These are phyloP conservation scores for Rhipidura dahli DNA, from an alignment of 2,113 vertebrate genomes.

Conservation along the genomic window DNA sequence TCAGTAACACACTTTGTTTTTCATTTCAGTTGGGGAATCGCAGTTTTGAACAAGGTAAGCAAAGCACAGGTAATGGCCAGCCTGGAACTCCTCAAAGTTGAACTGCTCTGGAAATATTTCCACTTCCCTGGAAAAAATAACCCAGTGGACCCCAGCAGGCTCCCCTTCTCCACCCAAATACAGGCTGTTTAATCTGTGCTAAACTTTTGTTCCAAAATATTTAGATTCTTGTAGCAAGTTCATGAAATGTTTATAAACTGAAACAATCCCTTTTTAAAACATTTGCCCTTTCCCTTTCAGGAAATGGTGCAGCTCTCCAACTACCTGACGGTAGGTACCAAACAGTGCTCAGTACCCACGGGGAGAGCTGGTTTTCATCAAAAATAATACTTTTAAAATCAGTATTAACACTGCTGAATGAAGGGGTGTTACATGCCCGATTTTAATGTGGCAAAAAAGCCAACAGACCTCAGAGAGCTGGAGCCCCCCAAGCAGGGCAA, in stretches of 20 bases:
- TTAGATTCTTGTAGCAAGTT: not conserved
- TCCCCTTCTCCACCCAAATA: not conserved
- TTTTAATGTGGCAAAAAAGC: accelerated
- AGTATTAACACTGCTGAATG: not conserved
- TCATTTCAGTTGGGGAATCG: slow-evolving; percentile 68
- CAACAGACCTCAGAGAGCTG: not conserved
- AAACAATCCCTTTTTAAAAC: not conserved
- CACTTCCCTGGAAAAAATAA: not conserved
- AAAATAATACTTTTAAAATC: not conserved
- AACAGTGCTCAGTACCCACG: accelerated
- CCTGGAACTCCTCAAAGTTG: not conserved
- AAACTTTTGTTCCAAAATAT: not conserved
- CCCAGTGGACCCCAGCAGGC: accelerated
- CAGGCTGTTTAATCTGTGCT: not conserved
- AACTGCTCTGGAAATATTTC: not conserved
- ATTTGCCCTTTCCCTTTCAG: slow-evolving; percentile 57
- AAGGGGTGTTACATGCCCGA: not conserved
- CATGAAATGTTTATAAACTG: not conserved
- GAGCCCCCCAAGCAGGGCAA: not conserved
- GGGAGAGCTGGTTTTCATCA: not conserved
- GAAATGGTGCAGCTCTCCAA: slow-evolving; percentile 80
- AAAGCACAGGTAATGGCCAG: not conserved
- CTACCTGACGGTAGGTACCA: slow-evolving; percentile 75
- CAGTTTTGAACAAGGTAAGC: slow-evolving; percentile 76
- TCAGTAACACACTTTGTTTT: not conserved